Evolutionary conservation across 2,113 vertebrate genomes (phyloP).

Genomic region (Monarcha castaneiventris): DNA sequence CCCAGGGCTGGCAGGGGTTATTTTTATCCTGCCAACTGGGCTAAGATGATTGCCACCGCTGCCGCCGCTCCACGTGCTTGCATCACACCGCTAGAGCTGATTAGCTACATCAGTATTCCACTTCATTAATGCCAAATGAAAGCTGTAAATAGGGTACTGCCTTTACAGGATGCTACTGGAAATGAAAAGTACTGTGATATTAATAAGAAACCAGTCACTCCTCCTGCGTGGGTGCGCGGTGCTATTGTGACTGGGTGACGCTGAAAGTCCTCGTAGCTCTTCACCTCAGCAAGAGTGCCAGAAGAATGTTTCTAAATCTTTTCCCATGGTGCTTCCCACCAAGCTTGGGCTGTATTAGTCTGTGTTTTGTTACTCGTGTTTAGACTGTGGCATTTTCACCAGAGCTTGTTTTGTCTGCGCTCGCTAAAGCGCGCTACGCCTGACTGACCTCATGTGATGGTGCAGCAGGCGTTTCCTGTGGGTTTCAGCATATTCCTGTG

Average conservation of each 20-base stretch:
- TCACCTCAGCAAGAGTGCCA: not conserved
- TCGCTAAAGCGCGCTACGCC: slow-evolving; percentile 1
- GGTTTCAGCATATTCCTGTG: slow-evolving; percentile 9
- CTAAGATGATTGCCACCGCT: slow-evolving; percentile 5
- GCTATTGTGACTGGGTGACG: accelerated
- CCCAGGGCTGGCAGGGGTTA: not conserved
- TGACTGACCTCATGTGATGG: slow-evolving; percentile 19
- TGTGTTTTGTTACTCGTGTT: slow-evolving; percentile 45
- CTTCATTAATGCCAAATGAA: slow-evolving; percentile 54
- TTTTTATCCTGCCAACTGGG: slow-evolving; percentile 45
- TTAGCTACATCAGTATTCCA: slow-evolving; percentile 59
- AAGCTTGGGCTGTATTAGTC: not conserved
- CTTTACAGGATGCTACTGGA: slow-evolving; percentile 3
- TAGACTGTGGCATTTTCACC: slow-evolving; percentile 54
- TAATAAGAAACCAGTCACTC: not conserved
- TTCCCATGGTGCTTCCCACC: slow-evolving; percentile 32
- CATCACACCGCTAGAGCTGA: not conserved
- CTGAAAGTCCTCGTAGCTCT: not conserved
- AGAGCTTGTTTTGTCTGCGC: slow-evolving; percentile 53
- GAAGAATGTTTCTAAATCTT: slow-evolving; percentile 3
- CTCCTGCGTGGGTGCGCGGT: not conserved
- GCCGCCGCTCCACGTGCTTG: not conserved
- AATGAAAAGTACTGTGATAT: not conserved
- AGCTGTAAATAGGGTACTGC: slow-evolving; percentile 43
- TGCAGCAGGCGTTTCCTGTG: slow-evolving; percentile 22